A percentile compares a stretch with the other conserved stretches of the same genome.
Evolutionary conservation across 2,113 vertebrate genomes (phyloP).

Genomic region (Oenanthe melanoleuca): DNA sequence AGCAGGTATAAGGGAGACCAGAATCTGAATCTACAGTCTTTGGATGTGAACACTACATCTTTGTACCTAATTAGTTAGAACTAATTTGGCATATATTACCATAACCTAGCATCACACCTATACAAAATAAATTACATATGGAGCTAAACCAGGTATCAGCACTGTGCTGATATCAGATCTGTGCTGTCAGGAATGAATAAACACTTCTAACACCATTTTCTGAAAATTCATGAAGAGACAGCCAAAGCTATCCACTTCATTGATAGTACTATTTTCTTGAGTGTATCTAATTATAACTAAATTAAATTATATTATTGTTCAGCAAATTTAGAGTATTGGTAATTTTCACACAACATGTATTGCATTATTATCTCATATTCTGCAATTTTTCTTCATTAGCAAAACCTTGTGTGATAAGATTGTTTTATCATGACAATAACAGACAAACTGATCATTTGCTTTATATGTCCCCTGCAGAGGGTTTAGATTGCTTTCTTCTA

Average conservation of each 20-base stretch:
- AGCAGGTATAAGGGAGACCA: neutral
- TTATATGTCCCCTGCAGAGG: neutral
- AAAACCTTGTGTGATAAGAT: neutral
- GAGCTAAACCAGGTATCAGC: neutral
- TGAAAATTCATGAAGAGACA: neutral
- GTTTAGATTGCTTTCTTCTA: neutral
- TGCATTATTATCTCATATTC: neutral
- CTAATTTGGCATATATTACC: neutral
- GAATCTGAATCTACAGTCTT: neutral
- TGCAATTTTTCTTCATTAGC: neutral
- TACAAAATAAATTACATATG: neutral
- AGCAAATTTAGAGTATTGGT: neutral
- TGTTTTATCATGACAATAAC: neutral
- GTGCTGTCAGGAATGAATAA: neutral
- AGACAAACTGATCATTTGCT: neutral
- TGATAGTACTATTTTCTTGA: neutral
- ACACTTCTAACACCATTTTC: neutral
- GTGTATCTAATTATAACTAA: neutral
- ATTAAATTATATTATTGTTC: neutral
- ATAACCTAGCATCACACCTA: neutral
- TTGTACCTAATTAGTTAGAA: neutral
- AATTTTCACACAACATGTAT: neutral
- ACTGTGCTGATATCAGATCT: no score
- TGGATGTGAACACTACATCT: neutral
- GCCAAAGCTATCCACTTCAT: neutral